Evolutionary conservation across 2,113 vertebrate species (phyloP), one percentile per base, ranked within the genome.

Genomic region (Gymnocephalus cernua): DNA sequence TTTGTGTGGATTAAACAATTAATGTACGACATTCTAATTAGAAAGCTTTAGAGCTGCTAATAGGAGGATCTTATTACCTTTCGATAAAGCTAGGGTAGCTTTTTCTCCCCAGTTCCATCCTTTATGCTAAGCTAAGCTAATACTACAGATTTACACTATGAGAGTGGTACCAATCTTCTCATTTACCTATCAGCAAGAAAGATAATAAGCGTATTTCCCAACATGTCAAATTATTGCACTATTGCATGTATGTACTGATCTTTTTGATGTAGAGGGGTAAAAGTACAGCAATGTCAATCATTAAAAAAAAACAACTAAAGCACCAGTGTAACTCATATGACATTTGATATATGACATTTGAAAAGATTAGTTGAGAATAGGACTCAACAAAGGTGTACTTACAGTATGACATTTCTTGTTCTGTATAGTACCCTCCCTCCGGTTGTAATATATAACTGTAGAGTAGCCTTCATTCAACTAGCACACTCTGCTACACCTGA

Each of bases 191-290:
- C 14, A 32, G 65, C 21, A 66, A 23, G 19, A 74, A 51, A 29
- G 1, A 16, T 38, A 44, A 78, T 21, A 15, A 11, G 8, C 0
- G 9, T 44, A 50, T 64, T 62, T 50, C 21, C 15, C 12, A 41
- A 59, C 68, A 70, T 18, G 51, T 56, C 18, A 45, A 27, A 27
- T 23, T 54, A 13, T 38, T 75, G 32, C 23, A 65, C 48, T 64
- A 9, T 38, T 76, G 32, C 23, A 65, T 35, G 21, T 64, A 8
- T 29, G 6, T 4, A n/a, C 23, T 35, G 23, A 67, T 56, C 3
- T 63, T 4, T 32, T 57, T 7, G 66, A 62, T 21, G 18, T 29
- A 6, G 11, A 50, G 18, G 44, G 27, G 29, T 7, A 23, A 23
- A 50, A 38, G 27, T 16, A 41, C 11, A 27, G 63, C 14, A 19